phyloP scores from a whole-genome alignment of 2,113 vertebrate species.

The Pseudorectes ferrugineus region DNA sequence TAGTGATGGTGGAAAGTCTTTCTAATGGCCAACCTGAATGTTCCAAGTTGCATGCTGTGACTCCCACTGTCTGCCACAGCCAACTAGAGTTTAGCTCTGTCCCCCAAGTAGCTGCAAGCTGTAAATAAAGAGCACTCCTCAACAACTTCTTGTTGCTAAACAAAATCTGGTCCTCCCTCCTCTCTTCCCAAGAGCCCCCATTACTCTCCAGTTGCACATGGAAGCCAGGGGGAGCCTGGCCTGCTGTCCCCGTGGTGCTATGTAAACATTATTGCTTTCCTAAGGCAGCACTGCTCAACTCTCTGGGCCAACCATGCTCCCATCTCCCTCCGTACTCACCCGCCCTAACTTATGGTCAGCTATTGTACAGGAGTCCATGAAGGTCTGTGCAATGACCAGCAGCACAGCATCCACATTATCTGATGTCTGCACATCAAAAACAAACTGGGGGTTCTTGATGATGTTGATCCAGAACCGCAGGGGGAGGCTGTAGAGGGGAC shows the following conservation, averaged over 20 bases:
- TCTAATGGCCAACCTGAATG: not conserved
- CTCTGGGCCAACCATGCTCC: not conserved
- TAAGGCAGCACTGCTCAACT: not conserved
- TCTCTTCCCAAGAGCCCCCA: not conserved
- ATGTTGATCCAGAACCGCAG: constrained; percentile 98
- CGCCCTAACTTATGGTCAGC: constrained; percentile 96
- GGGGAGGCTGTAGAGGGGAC: constrained; percentile 79
- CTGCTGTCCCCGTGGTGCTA: not conserved
- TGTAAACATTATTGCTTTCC: rapidly evolving
- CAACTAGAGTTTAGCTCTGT: not conserved
- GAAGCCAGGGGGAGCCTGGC: not conserved
- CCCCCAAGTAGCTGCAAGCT: not conserved
- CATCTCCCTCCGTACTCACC: constrained; percentile 73
- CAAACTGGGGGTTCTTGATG: constrained; percentile 97
- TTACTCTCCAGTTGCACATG: not conserved
- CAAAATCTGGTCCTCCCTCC: not conserved
- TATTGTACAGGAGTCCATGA: constrained; percentile 98
- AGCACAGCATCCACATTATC: constrained; percentile 94
- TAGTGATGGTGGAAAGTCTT: not conserved
- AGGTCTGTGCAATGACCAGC: constrained; percentile 94
- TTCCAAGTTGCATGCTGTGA: not conserved
- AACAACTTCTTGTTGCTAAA: not conserved
- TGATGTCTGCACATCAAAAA: constrained; percentile 94
- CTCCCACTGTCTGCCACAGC: not conserved
- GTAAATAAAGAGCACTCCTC: not conserved